Conservation (phyloP, 2,888 invertebrate species). For the Cheilosia vulpina region DNA sequence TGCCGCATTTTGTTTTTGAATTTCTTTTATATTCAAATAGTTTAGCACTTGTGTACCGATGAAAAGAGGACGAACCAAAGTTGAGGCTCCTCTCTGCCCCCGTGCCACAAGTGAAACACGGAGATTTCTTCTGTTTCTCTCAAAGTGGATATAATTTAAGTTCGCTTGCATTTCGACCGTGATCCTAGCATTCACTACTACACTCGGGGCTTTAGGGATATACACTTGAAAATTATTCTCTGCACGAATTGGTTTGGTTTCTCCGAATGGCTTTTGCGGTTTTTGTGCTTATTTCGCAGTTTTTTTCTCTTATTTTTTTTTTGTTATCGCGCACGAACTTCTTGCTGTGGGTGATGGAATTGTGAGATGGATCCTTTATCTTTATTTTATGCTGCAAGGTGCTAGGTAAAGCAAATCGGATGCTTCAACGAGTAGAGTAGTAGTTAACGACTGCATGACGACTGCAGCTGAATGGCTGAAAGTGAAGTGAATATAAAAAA, state of each 20-base stretch:
- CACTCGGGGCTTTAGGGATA: slow-evolving; percentile 7
- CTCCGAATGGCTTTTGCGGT: slow-evolving; percentile 31
- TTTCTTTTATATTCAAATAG: slow-evolving; percentile 34
- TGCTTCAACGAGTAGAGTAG: slow-evolving; percentile 13
- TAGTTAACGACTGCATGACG: slow-evolving; percentile 42
- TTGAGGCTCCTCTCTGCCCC: neutral
- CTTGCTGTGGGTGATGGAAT: neutral
- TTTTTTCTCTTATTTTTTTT: neutral
- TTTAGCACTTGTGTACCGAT: slow-evolving; percentile 16
- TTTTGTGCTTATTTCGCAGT: slow-evolving; percentile 22
- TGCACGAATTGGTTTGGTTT: slow-evolving; percentile 40
- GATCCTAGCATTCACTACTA: slow-evolving; percentile 14
- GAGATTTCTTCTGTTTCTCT: slow-evolving; percentile 7
- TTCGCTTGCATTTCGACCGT: slow-evolving; percentile 25
- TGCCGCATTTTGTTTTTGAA: neutral
- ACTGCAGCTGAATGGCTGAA: slow-evolving; percentile 27
- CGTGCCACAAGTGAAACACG: neutral
- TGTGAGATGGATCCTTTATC: neutral
- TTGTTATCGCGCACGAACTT: neutral
- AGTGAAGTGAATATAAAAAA: neutral
- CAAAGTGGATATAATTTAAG: slow-evolving; percentile 34
- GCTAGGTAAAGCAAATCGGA: slow-evolving; percentile 25
- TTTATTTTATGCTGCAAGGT: slow-evolving; percentile 26
- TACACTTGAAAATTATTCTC: slow-evolving; percentile 46
- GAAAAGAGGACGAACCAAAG: slow-evolving; percentile 1